A percentile compares a stretch with the other conserved stretches of the same genome.
Evolutionary conservation across 92 coral and sea anemone genomes (phyloP).

Genomic region (Epizoanthus stellaris): DNA sequence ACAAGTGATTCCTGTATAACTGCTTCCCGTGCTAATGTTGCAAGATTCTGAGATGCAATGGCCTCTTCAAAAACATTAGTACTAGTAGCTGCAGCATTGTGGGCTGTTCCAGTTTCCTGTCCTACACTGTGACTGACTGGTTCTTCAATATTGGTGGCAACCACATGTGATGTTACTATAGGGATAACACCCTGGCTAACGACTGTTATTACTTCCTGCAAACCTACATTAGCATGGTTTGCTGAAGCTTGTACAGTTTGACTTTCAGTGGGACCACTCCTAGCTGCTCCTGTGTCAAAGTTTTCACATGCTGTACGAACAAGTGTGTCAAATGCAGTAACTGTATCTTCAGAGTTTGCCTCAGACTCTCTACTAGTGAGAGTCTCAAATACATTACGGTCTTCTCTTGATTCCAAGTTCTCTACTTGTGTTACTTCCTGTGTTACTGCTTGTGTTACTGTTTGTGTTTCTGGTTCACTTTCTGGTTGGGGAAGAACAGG

Average conservation of each 20-base stretch:
- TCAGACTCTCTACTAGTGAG: conserved; percentile 11
- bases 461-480: neutral
- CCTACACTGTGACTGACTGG: neutral
- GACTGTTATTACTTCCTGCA: conserved; percentile 20
- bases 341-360: conserved; percentile 24
- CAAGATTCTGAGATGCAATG: conserved; percentile 40
- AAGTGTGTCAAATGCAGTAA: conserved; percentile 76
- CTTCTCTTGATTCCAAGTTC: neutral
- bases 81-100: neutral
- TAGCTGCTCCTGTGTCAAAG: conserved; percentile 40
- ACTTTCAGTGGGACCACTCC: neutral
- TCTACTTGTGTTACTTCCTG: neutral
- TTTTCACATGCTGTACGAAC: conserved; percentile 87
- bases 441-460: neutral
- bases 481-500: neutral
- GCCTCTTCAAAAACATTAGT: conserved; percentile 43
- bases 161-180: conserved; percentile 7
- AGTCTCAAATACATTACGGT: conserved; percentile 34
- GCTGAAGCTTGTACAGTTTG: neutral
- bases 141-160: conserved; percentile 4
- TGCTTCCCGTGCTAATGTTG: conserved; percentile 45
- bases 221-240: neutral
- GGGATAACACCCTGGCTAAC: conserved; percentile 24
- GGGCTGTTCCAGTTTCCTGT: neutral
- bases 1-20: conserved; percentile 42